These are phyloP conservation scores for Bellardia pandia DNA, from an alignment of 2,888 invertebrate genomes.

Conservation along the genomic window DNA sequence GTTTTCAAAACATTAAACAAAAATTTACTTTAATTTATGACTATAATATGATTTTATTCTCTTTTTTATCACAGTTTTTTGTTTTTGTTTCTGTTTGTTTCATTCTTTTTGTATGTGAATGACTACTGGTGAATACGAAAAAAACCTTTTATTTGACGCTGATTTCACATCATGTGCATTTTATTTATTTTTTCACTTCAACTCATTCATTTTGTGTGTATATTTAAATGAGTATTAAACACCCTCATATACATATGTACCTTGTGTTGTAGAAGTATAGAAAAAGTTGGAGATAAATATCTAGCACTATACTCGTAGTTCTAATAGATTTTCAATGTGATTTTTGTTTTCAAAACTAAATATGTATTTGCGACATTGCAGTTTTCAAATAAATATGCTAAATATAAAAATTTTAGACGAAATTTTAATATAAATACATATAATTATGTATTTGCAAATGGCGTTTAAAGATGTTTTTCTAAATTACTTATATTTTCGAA, in stretches of 20 bases:
- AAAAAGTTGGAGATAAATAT: neutral
- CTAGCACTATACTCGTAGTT: neutral
- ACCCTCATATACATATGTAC: conserved; percentile 43
- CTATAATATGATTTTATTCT: conserved; percentile 62
- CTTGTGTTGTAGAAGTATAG: neutral
- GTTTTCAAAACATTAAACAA: conserved; percentile 59
- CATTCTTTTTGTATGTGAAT: conserved; percentile 27
- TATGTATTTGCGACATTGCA: no score
- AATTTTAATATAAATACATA: no score
- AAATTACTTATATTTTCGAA: no score
- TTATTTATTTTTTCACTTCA: conserved; percentile 54
- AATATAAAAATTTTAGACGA: no score
- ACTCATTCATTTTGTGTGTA: conserved; percentile 8
- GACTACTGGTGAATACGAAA: conserved; percentile 46
- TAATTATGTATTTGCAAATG: no score
- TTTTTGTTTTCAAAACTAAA: no score
- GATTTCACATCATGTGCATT: conserved; percentile 72
- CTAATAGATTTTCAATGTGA: no score
- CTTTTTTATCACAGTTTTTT: conserved; percentile 41
- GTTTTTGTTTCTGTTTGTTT: neutral
- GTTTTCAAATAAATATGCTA: no score
- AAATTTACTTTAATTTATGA: conserved; percentile 65
- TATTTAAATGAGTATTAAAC: conserved; percentile 69
- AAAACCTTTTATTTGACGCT: conserved; percentile 68
- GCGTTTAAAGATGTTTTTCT: no score